Evolutionary conservation across 2,888 invertebrate genomes (phyloP).

Genomic region (Phania funesta): DNA sequence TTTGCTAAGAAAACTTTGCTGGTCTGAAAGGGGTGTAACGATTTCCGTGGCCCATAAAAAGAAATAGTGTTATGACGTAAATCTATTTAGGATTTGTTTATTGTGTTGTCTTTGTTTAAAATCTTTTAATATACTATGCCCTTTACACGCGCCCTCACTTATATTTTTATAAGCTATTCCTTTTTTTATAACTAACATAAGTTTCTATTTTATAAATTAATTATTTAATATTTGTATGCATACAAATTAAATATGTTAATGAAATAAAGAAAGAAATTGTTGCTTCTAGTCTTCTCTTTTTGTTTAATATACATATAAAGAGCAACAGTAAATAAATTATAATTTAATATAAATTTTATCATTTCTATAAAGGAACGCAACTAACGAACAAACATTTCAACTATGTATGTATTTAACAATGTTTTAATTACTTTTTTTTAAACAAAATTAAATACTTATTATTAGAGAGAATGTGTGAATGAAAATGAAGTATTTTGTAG

Average conservation of each 20-base stretch:
- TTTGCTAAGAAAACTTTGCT: no score
- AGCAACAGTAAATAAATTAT: slow-evolving; percentile 72
- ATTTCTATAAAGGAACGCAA: slow-evolving; percentile 50
- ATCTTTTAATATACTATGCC: background rate
- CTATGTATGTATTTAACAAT: slow-evolving; percentile 44
- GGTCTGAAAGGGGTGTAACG: no score
- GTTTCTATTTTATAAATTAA: slow-evolving; percentile 70
- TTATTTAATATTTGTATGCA: slow-evolving; percentile 70
- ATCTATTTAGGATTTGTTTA: slow-evolving; percentile 5
- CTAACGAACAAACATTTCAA: slow-evolving; percentile 44
- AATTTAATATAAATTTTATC: slow-evolving; percentile 40
- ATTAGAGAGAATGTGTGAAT: slow-evolving; percentile 41
- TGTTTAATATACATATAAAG: slow-evolving; percentile 73
- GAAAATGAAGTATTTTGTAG: slow-evolving; percentile 5
- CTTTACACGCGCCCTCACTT: background rate
- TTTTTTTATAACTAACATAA: slow-evolving; percentile 47
- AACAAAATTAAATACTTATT: slow-evolving; percentile 49
- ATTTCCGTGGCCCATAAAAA: slow-evolving; percentile 19
- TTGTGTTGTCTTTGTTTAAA: slow-evolving; percentile 6
- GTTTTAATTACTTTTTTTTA: slow-evolving; percentile 37
- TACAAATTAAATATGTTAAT: slow-evolving; percentile 69
- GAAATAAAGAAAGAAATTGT: slow-evolving; percentile 70
- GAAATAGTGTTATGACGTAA: slow-evolving; percentile 58
- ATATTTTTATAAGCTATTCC: slow-evolving; percentile 39
- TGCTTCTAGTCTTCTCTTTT: slow-evolving; percentile 79